phyloP scores from a whole-genome alignment of 2,888 invertebrate species.

The Drosophila lacicola region DNA sequence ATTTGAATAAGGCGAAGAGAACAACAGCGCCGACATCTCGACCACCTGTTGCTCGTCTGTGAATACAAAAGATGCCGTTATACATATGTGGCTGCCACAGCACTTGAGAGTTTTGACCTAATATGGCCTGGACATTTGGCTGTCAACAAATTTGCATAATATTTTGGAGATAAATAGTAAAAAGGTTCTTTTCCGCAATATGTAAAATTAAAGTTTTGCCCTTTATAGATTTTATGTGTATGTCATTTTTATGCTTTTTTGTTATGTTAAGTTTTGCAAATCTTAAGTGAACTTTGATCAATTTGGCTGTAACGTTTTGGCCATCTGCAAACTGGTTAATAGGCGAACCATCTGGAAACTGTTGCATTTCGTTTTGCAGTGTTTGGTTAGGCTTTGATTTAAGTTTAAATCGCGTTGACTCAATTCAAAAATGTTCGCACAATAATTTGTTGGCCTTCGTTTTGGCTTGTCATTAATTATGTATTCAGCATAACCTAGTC shows the following conservation, averaged over 20 bases:
- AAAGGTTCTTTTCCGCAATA: not conserved
- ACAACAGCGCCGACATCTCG: slow-evolving; percentile 17
- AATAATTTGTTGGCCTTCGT: slow-evolving; percentile 59
- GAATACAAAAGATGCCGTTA: slow-evolving; percentile 56
- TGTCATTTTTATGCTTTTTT: not conserved
- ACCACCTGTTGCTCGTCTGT: slow-evolving; percentile 56
- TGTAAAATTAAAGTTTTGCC: not conserved
- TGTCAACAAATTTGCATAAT: slow-evolving; percentile 11
- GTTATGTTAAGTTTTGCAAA: not conserved
- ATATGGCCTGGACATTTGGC: slow-evolving; percentile 5
- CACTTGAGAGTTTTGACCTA: slow-evolving; percentile 46
- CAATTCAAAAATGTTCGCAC: slow-evolving; percentile 62
- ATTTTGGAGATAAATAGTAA: not conserved
- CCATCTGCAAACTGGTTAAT: slow-evolving; percentile 29
- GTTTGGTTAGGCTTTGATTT: slow-evolving; percentile 38
- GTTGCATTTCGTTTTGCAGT: slow-evolving; percentile 31
- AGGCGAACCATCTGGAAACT: slow-evolving; percentile 39
- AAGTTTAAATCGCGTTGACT: slow-evolving; percentile 44
- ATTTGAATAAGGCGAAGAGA: slow-evolving; percentile 48
- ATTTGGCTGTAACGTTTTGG: slow-evolving; percentile 11
- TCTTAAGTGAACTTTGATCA: slow-evolving; percentile 8
- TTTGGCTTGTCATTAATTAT: slow-evolving; percentile 40
- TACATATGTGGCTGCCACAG: slow-evolving; percentile 17
- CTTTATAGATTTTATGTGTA: not conserved
- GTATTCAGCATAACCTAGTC: slow-evolving; percentile 34